Evolutionary conservation across 1,140 invertebrate genomes (phyloP).

Genomic region (Carcinoscorpius rotundicauda): DNA sequence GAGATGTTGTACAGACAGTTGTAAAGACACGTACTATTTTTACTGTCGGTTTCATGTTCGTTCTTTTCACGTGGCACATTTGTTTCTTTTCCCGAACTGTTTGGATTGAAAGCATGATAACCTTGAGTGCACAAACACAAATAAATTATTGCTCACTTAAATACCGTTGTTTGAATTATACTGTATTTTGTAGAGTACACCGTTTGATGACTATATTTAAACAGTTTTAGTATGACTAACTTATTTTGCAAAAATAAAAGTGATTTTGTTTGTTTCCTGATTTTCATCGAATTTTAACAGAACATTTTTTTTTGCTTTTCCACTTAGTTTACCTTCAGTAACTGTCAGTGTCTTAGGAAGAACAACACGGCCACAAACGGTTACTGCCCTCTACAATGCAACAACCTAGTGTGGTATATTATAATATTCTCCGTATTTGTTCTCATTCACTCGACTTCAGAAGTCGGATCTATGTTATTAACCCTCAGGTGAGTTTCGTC

Average conservation of each 20-base stretch:
- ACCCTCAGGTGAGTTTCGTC: constrained; percentile 43
- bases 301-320: not conserved
- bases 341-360: constrained; percentile 58
- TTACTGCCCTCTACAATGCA: constrained; percentile 63
- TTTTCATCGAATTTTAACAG: not conserved
- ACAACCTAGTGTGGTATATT: constrained; percentile 68
- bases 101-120: too few relatives aligned
- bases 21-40: too few relatives aligned
- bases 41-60: too few relatives aligned
- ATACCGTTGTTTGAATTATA: too few relatives aligned
- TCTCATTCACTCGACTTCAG: constrained; percentile 80
- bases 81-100: too few relatives aligned
- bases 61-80: too few relatives aligned
- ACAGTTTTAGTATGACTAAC: not conserved
- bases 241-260: not conserved
- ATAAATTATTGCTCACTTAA: too few relatives aligned
- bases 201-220: not conserved
- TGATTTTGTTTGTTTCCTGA: not conserved
- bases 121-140: too few relatives aligned
- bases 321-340: constrained; percentile 35
- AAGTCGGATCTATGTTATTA: constrained; percentile 82
- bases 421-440: constrained; percentile 75
- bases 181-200: too few relatives aligned
- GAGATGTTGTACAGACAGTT: too few relatives aligned
- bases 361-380: constrained; percentile 44